These are phyloP conservation scores for Leptinotarsa juncta DNA, from an alignment of 2,888 invertebrate species.

Conservation along the genomic window DNA sequence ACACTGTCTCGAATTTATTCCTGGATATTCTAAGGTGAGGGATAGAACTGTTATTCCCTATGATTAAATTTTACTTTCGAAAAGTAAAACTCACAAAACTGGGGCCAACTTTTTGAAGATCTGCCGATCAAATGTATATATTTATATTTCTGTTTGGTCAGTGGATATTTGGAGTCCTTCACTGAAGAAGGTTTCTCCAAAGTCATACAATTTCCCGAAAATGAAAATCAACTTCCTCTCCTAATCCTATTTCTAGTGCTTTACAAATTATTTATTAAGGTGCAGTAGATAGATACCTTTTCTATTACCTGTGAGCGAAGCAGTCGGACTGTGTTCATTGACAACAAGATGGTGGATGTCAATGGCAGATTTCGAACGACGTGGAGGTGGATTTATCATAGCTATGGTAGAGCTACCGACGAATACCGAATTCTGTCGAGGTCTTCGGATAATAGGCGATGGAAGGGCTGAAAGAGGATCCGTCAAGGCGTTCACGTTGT, in stretches of 20 bases:
- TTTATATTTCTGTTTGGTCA: too few species aligned
- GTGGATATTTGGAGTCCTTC: too few species aligned
- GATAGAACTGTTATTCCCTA: too few species aligned
- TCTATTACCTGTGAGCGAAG: conserved; percentile 54
- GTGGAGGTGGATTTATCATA: conserved; percentile 77
- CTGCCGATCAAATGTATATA: too few species aligned
- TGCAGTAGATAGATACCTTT: conserved; percentile 44
- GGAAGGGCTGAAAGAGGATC: conserved; percentile 64
- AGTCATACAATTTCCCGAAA: background rate
- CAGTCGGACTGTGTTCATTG: conserved; percentile 63
- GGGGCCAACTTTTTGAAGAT: too few species aligned
- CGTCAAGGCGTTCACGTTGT: conserved; percentile 74
- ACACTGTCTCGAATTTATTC: too few species aligned
- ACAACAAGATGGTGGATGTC: conserved; percentile 82
- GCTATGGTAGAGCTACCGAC: conserved; percentile 77
- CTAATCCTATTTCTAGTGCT: background rate
- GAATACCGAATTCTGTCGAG: conserved; percentile 87
- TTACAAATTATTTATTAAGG: conserved; percentile 2
- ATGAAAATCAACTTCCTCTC: background rate
- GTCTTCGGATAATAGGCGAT: conserved; percentile 66
- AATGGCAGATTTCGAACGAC: conserved; percentile 84
- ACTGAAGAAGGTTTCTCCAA: too few species aligned
- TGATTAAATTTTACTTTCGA: too few species aligned
- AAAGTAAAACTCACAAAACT: too few species aligned
- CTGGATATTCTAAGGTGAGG: too few species aligned